A percentile compares a stretch with the other conserved stretches of the same genome.
These are phyloP conservation scores for Trochalopteron elliotii DNA, from an alignment of 2,113 vertebrate genomes.

Conservation along the genomic window DNA sequence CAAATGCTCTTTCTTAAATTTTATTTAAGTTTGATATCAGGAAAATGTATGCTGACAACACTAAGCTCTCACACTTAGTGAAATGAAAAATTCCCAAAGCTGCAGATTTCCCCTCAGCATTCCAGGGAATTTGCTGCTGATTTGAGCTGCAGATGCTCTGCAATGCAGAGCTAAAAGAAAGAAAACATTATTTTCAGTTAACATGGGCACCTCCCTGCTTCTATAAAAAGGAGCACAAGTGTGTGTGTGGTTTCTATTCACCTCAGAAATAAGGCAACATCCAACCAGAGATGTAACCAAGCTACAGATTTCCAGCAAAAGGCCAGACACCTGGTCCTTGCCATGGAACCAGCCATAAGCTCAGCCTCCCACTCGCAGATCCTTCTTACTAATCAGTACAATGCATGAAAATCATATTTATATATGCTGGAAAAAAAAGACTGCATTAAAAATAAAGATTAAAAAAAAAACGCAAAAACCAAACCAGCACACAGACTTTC, in stretches of 20 bases:
- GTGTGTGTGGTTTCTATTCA: not conserved
- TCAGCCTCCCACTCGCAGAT: not conserved
- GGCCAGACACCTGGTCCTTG: not conserved
- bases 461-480: not conserved
- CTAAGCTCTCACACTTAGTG: not conserved
- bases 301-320: not conserved
- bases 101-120: not conserved
- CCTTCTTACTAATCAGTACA: not conserved
- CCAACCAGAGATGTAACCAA: not conserved
- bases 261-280: not conserved
- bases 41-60: not conserved
- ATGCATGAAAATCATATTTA: not conserved
- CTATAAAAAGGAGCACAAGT: not conserved
- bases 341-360: not conserved
- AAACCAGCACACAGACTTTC: not conserved
- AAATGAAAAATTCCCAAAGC: not conserved
- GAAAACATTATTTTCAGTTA: not conserved
- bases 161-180: not conserved
- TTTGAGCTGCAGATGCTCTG: constrained; percentile 26
- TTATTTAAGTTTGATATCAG: not conserved
- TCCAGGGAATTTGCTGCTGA: not conserved
- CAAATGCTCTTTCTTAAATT: not conserved
- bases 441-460: not conserved
- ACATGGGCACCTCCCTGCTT: not conserved
- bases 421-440: not conserved